Base-by-base conservation (phyloP, 2,797 vertebrate species). In the Chloroceryle amazona region DNA sequence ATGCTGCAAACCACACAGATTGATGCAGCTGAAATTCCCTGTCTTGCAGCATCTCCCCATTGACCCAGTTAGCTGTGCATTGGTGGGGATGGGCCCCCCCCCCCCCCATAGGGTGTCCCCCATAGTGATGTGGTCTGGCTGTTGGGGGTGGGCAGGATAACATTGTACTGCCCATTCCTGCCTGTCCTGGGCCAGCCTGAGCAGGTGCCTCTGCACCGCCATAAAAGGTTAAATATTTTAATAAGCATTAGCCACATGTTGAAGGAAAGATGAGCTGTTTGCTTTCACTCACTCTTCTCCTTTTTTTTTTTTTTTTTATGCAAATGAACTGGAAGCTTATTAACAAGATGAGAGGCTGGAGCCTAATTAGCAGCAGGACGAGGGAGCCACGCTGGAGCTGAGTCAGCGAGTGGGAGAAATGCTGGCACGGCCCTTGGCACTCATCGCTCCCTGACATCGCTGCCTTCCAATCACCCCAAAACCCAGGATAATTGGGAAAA, bases 271-370 rank as follows among this genome's bases (percentile, higher is more conserved):
- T 2, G 68, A 90, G 88, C 95, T 92, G 75, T 96, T 86, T 60
- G 55, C 47, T 76, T 76, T 78, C 61, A 4, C 39, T 42, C 2
- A 31, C 1, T 33, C 2, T 2, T 6, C 14, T 28, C 5, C 6
- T 28, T 4, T n/a, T 8, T n/a, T 10, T 72, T 76, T 82, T 95
- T 87, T 89, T 90, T 71, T 41, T 54, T 89, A 97, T 98, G 97
- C 80, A 98, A 96, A 98, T 98, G 95, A 95, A 89, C 90, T 98
- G 96, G 96, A 97, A 98, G 97, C 96, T 98, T 97, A 97, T 98
- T 98, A 98, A 98, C 95, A 94, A 97, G 97, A 96, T 68, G 86
- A 97, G 97, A 98, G 94, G 91, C 96, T 96, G 93, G 92, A 97
- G 97, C 92, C 97, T 98, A 98, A 98, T 98, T 98, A 98, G 98